Base-by-base conservation (phyloP, 2,797 vertebrate genomes). In the Cygnus olor region DNA sequence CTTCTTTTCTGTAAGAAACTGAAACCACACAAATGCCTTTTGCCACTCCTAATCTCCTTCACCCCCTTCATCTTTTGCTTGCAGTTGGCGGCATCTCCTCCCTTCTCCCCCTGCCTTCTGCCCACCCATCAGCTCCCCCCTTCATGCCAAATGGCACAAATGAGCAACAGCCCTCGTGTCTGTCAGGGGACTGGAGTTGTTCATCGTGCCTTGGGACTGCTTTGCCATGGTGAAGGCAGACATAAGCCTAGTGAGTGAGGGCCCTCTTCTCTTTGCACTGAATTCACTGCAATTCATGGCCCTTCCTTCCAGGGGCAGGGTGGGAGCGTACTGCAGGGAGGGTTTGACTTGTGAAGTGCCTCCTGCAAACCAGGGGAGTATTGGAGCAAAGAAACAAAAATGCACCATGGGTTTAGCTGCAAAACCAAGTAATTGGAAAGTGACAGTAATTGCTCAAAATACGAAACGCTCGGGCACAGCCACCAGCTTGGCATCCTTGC, bases 161-260 rank as follows among this genome's bases (percentile, higher is more conserved):
- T 11, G 21, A 1, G 25, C 63, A 34, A 30, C 9, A 21, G 8
- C 40, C 18, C 13, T 12, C 6, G 5, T 8, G 18, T 4, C 10
- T 53, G 18, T 32, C 15, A 2, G 10, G 63, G 61, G 8, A 1
- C 24, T 0, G 3, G 7, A 18, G 38, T 3, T 65, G 28, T 61
- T 53, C 25, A 0, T 72, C 0, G 0, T 7, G 64, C 30, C 63
- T 14, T 13, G 53, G 34, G 45, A 16, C 1, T 14, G 34, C 53
- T 11, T 63, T 11, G 6, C 40, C 8, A 0, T 5, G 45, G 10
- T 2, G 40, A 36, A 28, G 40, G 47, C 54, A 32, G 66, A 9
- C 16, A 14, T 1, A 9, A 64, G 10, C 9, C 2, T 2, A 32
- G 19, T 2, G 17, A 57, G 30, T 14, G 3, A 30, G n/a, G 17